These are phyloP conservation scores for Volucella inflata DNA, from an alignment of 2,888 invertebrate genomes.

Conservation along the genomic window DNA sequence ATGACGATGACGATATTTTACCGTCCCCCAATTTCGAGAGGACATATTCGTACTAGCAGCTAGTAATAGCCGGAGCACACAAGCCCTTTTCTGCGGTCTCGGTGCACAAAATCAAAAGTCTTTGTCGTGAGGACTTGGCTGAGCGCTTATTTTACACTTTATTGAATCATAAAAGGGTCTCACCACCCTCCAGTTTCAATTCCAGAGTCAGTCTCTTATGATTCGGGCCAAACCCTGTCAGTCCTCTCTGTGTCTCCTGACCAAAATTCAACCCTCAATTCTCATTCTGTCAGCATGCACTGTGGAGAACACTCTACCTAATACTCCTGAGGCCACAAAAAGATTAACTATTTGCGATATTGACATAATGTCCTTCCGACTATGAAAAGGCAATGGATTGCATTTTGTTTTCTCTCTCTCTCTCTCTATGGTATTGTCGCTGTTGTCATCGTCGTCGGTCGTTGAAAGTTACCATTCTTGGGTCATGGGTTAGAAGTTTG, in stretches of 20 bases:
- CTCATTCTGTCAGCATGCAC: neutral
- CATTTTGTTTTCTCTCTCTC: conserved; percentile 48
- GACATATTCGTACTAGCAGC: conserved; percentile 31
- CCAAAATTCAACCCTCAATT: conserved; percentile 3
- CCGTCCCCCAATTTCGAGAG: conserved; percentile 39
- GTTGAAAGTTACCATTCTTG: neutral
- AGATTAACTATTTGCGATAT: conserved; percentile 73
- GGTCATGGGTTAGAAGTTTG: neutral
- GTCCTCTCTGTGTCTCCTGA: no score
- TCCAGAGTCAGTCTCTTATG: neutral
- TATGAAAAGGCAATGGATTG: conserved; percentile 62
- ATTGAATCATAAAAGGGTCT: conserved; percentile 72
- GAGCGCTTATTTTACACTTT: conserved; percentile 74
- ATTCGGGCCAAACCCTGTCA: neutral
- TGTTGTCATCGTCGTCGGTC: conserved; percentile 26
- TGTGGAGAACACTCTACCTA: conserved; percentile 15
- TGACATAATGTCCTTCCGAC: conserved; percentile 70
- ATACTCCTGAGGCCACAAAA: conserved; percentile 63
- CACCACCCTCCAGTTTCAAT: conserved; percentile 3
- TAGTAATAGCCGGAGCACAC: conserved; percentile 52
- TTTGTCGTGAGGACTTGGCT: conserved; percentile 58
- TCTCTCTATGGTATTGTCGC: neutral
- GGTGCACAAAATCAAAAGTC: conserved; percentile 73
- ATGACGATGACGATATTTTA: conserved; percentile 52
- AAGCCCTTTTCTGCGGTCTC: conserved; percentile 69